These are phyloP conservation scores for Campopleginae sp. DNA, from an alignment of 2,888 invertebrate species.

Conservation along the genomic window DNA sequence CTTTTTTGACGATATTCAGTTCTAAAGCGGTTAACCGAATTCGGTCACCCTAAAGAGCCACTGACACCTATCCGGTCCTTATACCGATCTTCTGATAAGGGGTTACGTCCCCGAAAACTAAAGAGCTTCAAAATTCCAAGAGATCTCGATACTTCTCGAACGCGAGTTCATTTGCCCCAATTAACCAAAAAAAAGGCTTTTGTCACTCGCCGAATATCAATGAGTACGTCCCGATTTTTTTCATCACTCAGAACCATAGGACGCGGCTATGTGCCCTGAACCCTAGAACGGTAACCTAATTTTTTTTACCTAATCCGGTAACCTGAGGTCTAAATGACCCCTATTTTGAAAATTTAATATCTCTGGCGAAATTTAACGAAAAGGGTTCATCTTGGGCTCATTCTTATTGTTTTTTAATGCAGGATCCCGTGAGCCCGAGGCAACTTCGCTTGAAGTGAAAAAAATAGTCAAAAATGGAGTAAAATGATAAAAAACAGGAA, in stretches of 20 bases:
- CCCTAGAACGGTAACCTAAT: too few relatives aligned
- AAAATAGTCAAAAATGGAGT: too few relatives aligned
- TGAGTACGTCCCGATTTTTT: background rate
- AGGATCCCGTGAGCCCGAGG: too few relatives aligned
- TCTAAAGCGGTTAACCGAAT: constrained; percentile 44
- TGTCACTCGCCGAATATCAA: background rate
- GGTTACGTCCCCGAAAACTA: constrained; percentile 31
- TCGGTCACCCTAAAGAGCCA: constrained; percentile 38
- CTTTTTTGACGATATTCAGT: constrained; percentile 19
- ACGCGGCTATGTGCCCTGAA: background rate
- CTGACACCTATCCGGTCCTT: constrained; percentile 39
- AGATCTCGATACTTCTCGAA: constrained; percentile 19
- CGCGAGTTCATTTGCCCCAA: constrained; percentile 47
- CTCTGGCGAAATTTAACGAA: too few relatives aligned
- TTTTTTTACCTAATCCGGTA: too few relatives aligned
- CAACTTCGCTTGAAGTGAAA: too few relatives aligned
- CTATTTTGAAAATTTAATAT: too few relatives aligned
- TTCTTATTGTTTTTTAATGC: too few relatives aligned
- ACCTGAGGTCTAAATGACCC: too few relatives aligned
- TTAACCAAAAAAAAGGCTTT: background rate
- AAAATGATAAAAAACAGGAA: too few relatives aligned
- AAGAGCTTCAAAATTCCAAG: constrained; percentile 26
- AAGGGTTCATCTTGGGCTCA: too few relatives aligned
- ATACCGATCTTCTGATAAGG: background rate
- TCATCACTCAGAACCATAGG: background rate